Evolutionary conservation across 2,888 invertebrate species (phyloP), one percentile per base, ranked within the genome.

Genomic region (Chrysodeixis includens): DNA sequence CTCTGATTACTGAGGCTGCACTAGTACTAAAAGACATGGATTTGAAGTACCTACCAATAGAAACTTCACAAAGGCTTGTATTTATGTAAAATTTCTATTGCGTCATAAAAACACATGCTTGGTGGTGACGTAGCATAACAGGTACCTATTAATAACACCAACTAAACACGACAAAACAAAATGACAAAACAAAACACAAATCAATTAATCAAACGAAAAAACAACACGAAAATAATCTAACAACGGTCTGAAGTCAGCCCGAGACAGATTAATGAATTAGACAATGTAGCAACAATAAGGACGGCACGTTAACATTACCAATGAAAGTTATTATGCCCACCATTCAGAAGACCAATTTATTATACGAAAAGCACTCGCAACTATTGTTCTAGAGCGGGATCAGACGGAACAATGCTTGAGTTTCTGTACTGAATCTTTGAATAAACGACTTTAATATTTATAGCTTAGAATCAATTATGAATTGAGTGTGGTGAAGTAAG

Each of bases 251-350:
- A 65, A 71, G 22, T 30, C 30, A 69, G 49, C 54, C 55, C 58
- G 65, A 63, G 35, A 68, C 70, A 79, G 79, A 84, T 85, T 82
- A 86, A 85, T 86, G 78, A 87, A 84, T 84, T 78, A 78, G 79
- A 67, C 78, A 73, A 73, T 78, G 70, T 63, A 62, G 51, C 56
- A 67, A 86, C 84, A 88, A 87, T 83, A 80, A 62, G 46, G 73
- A 67, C 57, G 64, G 62, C 71, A 74, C 81, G 79, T 72, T 83
- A 83, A 86, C 85, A 85, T 76, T 69, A 53, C 77, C 77, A 83
- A 85, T 86, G 81, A 87, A 87, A 86, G 82, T 86, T 86, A 87
- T 85, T 78, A 83, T 81, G 75, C 78, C 80, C 78, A 65, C 71
- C 66, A 79, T 83, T 82, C 80, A 69, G 63, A 76, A 74, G 70